These are phyloP conservation scores for Gymnothorax reevesii DNA, from an alignment of 2,797 vertebrate species.

Conservation along the genomic window DNA sequence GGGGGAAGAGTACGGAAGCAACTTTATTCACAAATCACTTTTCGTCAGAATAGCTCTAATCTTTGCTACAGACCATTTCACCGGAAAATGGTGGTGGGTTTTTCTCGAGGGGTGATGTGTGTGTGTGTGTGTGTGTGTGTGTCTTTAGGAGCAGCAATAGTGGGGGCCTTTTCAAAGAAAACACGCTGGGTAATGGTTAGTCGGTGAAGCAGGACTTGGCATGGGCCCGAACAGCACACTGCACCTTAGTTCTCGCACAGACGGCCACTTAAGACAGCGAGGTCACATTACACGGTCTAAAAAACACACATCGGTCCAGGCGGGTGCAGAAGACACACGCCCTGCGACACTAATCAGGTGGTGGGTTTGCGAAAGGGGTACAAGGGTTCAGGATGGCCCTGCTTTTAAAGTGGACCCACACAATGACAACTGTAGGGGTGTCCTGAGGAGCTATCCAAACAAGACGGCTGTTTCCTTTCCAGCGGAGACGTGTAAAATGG, in stretches of 20 bases:
- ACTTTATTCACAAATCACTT: slow-evolving; percentile 13
- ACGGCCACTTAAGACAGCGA: not conserved
- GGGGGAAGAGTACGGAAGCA: not conserved
- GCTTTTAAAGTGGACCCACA: too few species aligned
- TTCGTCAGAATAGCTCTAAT: not conserved
- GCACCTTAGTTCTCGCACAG: not conserved
- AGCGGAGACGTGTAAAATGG: too few species aligned
- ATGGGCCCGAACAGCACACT: not conserved
- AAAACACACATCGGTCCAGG: not conserved
- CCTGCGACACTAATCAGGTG: not conserved
- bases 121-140: not conserved
- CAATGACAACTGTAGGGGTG: too few species aligned
- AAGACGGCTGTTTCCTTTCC: too few species aligned
- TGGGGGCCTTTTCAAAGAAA: not conserved
- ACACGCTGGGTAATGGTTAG: slow-evolving; percentile 30
- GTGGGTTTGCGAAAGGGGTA: too few species aligned
- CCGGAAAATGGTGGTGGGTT: not conserved
- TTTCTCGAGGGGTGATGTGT: not conserved
- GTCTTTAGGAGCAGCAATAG: too few species aligned
- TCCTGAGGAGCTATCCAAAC: too few species aligned
- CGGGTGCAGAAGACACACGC: not conserved
- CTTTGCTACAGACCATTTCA: slow-evolving; percentile 1
- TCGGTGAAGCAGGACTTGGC: slow-evolving; percentile 37
- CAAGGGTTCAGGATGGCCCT: too few species aligned
- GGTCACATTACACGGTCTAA: not conserved